Percentiles rank a stretch among this genome's conserved stretches.
These are phyloP conservation scores for Molanna angustata DNA, from an alignment of 2,888 invertebrate genomes.

Conservation along the genomic window DNA sequence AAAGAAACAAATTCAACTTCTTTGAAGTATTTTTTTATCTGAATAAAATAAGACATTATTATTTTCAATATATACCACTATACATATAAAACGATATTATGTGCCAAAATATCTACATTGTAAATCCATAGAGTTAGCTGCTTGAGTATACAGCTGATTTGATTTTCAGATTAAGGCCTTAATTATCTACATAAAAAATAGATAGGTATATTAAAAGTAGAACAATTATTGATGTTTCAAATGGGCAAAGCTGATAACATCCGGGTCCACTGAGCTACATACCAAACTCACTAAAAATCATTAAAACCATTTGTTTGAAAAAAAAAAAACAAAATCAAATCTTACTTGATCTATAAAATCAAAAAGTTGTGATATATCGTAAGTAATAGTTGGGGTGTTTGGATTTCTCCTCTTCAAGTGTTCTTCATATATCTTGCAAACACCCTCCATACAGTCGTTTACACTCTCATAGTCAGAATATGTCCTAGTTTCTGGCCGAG, in stretches of 20 bases:
- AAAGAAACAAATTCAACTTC: no score
- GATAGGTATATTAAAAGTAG: not conserved
- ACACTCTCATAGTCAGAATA: constrained; percentile 98
- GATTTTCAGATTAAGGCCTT: no score
- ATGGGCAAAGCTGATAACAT: not conserved
- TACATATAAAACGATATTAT: no score
- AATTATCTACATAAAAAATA: not conserved
- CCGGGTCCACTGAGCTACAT: not conserved
- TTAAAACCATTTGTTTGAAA: not conserved
- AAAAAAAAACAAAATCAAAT: not conserved
- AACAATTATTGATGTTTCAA: not conserved
- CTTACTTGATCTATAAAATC: constrained; percentile 92
- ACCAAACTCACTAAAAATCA: no score
- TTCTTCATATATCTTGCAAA: constrained; percentile 99
- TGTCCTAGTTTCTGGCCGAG: constrained; percentile 91
- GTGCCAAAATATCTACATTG: no score
- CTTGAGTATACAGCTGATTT: no score
- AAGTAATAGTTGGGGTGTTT: constrained; percentile 94
- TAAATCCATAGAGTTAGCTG: no score
- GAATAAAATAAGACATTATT: no score
- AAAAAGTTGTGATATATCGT: constrained; percentile 96
- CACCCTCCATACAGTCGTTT: constrained; percentile 97
- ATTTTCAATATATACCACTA: no score
- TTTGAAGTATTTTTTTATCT: no score
- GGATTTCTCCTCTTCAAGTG: constrained; percentile 95